Percentiles rank a stretch among this genome's conserved stretches.
These are phyloP conservation scores for Myopa testacea DNA, from an alignment of 2,888 invertebrate species.

Conservation along the genomic window DNA sequence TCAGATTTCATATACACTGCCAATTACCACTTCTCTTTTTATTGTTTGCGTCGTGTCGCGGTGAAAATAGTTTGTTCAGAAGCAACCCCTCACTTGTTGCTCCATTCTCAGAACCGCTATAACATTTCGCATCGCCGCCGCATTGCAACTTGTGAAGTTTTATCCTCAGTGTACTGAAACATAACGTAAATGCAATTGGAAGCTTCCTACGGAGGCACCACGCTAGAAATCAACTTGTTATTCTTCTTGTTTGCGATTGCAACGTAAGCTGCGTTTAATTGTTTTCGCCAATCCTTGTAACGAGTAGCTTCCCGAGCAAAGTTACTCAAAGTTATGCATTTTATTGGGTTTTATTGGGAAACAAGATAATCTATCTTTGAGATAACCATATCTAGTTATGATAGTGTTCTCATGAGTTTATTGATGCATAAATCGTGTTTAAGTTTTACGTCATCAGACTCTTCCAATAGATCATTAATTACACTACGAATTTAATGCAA, in stretches of 20 bases:
- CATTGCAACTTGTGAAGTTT: neutral
- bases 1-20: no score
- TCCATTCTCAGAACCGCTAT: no score
- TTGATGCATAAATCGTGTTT: no score
- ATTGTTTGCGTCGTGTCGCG: neutral
- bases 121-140: neutral
- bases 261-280: conserved; percentile 33
- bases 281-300: conserved; percentile 37
- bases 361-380: no score
- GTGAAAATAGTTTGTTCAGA: neutral
- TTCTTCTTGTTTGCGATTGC: neutral
- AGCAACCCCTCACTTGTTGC: neutral
- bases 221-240: neutral
- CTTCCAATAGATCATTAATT: no score
- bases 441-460: no score
- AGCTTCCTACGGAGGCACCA: neutral
- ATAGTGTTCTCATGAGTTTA: no score
- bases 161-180: no score
- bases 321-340: neutral
- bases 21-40: no score
- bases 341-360: neutral
- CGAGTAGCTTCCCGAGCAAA: neutral
- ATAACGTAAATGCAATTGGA: conserved; percentile 3
- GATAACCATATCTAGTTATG: no score
- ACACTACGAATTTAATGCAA: no score